Evolutionary conservation across 2,888 invertebrate genomes (phyloP), one percentile per base, ranked within the genome.

Genomic region (Plemyria rubiginata): DNA sequence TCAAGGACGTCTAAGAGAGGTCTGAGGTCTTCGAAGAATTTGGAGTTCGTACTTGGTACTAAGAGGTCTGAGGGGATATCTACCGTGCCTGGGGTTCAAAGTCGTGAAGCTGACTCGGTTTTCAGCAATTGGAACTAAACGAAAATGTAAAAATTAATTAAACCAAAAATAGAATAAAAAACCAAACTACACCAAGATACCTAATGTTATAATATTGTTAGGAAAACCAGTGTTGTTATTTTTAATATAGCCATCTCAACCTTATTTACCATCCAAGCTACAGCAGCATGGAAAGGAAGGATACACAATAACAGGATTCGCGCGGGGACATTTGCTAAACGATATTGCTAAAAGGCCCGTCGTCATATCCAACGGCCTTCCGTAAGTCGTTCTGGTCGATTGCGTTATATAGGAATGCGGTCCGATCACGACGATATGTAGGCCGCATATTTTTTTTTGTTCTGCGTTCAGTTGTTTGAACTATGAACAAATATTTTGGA

Each of bases 341-440:
- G 56, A 51, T 60, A 57, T 46, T 32, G 45, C 65, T 60, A 60
- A 54, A 53, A 64, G 40, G 50, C 43, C 43, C 52, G 43, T 43
- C 64, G 56, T 64, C 65, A 60, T 59, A 60, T 55, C 49, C 43
- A 43, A 62, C 81, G 84, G 83, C 86, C 88, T 87, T 85, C 83
- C 80, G 75, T 71, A 65, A 71, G 74, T 61, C 50, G 77, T 76
- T 79, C 78, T 76, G 75, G 78, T 74, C 77, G 80, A 81, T 87
- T 87, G 86, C 85, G 86, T 87, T 80, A 79, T 76, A 63, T 65
- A 70, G 85, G 90, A 87, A 90, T 89, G 89, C 84, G 75, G 81
- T 67, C 72, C 72, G 81, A 80, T 84, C 86, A 87, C 87, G 88
- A 86, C 77, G 36, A 59, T 55, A 78, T 82, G 81, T 84, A 77